phyloP scores from a whole-genome alignment of 2,113 vertebrate genomes.

The Chaetops frenatus region DNA sequence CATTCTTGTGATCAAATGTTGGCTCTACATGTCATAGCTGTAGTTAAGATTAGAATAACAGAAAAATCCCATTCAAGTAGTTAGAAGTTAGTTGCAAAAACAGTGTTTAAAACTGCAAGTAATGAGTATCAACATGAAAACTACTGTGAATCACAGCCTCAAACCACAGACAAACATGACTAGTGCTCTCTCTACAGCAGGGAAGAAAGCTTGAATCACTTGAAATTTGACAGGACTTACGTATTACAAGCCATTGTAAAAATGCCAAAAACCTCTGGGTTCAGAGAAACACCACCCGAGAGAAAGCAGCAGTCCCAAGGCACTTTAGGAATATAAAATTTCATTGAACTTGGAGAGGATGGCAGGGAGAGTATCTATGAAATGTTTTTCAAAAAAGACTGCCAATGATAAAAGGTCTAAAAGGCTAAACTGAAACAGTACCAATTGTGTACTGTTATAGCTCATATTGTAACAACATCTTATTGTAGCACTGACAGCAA shows the following conservation, averaged over 20 bases:
- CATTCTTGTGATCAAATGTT: not conserved
- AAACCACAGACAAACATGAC: not conserved
- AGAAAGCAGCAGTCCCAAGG: not conserved
- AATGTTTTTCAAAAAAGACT: not conserved
- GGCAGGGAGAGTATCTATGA: not conserved
- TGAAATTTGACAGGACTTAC: not conserved
- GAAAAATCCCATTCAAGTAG: not conserved
- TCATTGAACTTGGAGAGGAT: not conserved
- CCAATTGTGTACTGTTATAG: not conserved
- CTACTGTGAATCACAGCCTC: not conserved
- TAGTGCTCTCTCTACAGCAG: not conserved
- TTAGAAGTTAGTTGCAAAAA: slow-evolving; percentile 13
- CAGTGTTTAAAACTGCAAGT: not conserved
- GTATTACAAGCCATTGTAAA: not conserved
- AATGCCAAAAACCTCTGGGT: not conserved
- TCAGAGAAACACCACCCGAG: not conserved
- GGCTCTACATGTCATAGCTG: not conserved
- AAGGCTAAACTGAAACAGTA: not conserved
- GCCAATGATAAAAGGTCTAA: not conserved
- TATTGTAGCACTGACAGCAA: not conserved
- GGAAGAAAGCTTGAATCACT: not conserved
- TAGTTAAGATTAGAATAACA: not conserved
- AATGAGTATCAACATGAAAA: not conserved
- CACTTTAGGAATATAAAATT: not conserved
- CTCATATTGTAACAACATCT: not conserved